Evolutionary conservation across 2,888 invertebrate genomes (phyloP).

Genomic region (Megastigmus dorsalis): DNA sequence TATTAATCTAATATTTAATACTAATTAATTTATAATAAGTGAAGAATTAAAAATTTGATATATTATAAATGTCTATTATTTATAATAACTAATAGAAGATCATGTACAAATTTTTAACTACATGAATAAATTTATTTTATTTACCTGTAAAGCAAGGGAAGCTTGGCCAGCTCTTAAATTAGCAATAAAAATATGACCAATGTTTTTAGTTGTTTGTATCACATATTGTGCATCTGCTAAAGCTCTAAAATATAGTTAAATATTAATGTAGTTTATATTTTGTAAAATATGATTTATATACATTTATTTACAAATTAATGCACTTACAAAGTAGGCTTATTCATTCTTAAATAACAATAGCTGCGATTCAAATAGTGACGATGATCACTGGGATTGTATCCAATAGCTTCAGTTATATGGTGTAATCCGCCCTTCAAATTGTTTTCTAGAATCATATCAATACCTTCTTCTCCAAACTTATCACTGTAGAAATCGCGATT

Average conservation of each 20-base stretch:
- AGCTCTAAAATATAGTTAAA: conserved; percentile 45
- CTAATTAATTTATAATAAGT: too few species aligned
- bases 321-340: conserved; percentile 39
- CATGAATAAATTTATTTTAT: too few species aligned
- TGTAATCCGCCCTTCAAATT: conserved; percentile 25
- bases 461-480: conserved; percentile 38
- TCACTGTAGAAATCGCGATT: neutral
- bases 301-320: conserved; percentile 4
- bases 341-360: conserved; percentile 51
- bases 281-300: too few species aligned
- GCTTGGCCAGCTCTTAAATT: conserved; percentile 54
- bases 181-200: conserved; percentile 42
- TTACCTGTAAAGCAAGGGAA: conserved; percentile 41
- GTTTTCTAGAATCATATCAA: conserved; percentile 34
- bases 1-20: too few species aligned
- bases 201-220: conserved; percentile 29
- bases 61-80: neutral
- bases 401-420: conserved; percentile 45
- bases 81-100: neutral
- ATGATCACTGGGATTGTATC: conserved; percentile 44
- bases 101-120: too few species aligned
- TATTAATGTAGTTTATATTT: too few species aligned
- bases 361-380: conserved; percentile 56
- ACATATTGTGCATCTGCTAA: conserved; percentile 53
- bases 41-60: too few species aligned